These are phyloP conservation scores for Hylyphantes graminicola DNA, from an alignment of 1,140 invertebrate genomes.

Conservation along the genomic window DNA sequence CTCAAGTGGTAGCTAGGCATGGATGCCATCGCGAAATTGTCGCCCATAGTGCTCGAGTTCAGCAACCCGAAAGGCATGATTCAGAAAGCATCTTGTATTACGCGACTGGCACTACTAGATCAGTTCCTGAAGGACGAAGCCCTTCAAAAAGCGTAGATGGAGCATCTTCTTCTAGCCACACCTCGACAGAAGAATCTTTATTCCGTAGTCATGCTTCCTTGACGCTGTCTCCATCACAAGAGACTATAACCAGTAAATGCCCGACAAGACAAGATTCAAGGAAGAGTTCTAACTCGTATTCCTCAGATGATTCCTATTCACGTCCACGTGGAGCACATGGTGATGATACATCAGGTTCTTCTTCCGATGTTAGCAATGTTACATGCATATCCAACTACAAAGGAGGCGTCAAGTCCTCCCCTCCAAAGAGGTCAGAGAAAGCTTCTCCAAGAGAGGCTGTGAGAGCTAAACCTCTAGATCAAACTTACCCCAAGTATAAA, in stretches of 20 bases:
- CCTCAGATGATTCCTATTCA: conserved; percentile 38
- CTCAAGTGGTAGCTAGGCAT: conserved; percentile 62
- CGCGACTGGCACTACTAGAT: conserved; percentile 60
- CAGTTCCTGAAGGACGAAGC: background rate
- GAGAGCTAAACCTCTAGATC: background rate
- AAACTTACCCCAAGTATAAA: conserved; percentile 34
- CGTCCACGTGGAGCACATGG: background rate
- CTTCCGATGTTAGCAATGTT: conserved; percentile 52
- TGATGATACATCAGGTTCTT: conserved; percentile 50
- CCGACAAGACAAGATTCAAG: conserved; percentile 44
- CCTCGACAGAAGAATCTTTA: conserved; percentile 18
- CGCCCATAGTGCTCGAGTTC: conserved; percentile 81
- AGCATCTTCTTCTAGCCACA: background rate
- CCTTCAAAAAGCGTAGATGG: conserved; percentile 14
- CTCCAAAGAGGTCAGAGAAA: conserved; percentile 3
- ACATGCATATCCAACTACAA: conserved; percentile 51
- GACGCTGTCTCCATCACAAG: conserved; percentile 12
- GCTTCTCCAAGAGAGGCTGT: background rate
- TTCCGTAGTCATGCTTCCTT: conserved; percentile 50
- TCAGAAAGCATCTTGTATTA: conserved; percentile 82
- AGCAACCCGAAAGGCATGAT: conserved; percentile 82
- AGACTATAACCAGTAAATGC: conserved; percentile 16
- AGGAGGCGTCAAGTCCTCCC: conserved; percentile 14
- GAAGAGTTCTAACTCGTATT: conserved; percentile 47
- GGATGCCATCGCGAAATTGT: conserved; percentile 69